Conservation (phyloP, 2,797 vertebrate species). For the Notolepis coatsorum region DNA sequence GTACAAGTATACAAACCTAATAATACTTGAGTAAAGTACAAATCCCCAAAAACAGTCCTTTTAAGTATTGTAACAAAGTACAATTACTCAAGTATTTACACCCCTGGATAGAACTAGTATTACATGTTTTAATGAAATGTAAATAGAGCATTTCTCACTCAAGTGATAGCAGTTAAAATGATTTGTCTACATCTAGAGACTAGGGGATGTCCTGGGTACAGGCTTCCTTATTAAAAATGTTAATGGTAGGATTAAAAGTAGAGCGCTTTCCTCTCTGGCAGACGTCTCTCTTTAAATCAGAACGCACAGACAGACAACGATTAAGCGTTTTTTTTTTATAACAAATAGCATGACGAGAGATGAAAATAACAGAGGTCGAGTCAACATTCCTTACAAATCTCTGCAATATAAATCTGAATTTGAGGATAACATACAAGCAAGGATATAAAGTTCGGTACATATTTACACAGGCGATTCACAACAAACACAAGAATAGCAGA, state of each 20-base stretch:
- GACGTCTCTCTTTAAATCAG: background rate
- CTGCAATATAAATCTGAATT: slow-evolving; percentile 63
- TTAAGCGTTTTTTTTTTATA: slow-evolving; percentile 69
- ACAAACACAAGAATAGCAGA: slow-evolving; percentile 35
- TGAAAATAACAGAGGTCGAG: slow-evolving; percentile 35
- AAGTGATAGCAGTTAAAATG: too few species aligned
- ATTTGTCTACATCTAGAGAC: too few species aligned
- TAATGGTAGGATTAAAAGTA: slow-evolving; percentile 5
- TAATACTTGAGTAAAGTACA: too few species aligned
- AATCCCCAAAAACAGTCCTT: too few species aligned
- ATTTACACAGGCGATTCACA: slow-evolving; percentile 74
- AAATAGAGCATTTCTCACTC: too few species aligned
- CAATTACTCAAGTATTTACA: too few species aligned
- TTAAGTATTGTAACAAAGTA: too few species aligned
- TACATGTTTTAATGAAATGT: too few species aligned
- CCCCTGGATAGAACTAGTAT: too few species aligned
- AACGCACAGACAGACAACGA: slow-evolving; percentile 15
- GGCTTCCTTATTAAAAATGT: slow-evolving; percentile 15
- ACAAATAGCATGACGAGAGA: slow-evolving; percentile 17
- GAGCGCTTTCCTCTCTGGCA: background rate
- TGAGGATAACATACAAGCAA: slow-evolving; percentile 48
- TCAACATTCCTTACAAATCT: slow-evolving; percentile 15
- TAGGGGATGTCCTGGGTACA: too few species aligned
- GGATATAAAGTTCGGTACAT: slow-evolving; percentile 53
- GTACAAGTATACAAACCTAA: too few species aligned